Evolutionary conservation across 1,140 invertebrate species (phyloP), one percentile per base, ranked within the genome.

Genomic region (Mya arenaria): DNA sequence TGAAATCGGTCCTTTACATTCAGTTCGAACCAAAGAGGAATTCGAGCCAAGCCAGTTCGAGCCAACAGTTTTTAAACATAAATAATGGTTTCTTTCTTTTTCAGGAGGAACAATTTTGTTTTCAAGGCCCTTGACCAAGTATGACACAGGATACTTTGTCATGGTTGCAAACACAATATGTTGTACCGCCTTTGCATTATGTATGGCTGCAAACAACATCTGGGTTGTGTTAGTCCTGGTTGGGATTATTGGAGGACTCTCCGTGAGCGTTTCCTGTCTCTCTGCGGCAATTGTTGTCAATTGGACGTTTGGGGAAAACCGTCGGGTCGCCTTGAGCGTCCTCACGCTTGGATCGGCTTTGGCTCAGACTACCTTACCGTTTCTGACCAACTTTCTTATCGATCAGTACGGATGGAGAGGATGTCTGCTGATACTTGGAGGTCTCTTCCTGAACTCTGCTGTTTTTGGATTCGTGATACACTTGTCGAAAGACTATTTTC

Each of bases 81-180:
- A 6, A 41, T 15, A n/a, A n/a, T n/a, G n/a, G n/a, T n/a, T 17
- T 25, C 19, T 23, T 23, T 69, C 15, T 69, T 19, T 75, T 75
- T 32, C 36, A 75, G 73, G n/a, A 34, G 73, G 73, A n/a, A 60
- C 58, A 48, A 0, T 75, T 28, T 8, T 75, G 4, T 62, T 75
- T 37, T 15, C 58, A 19, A 41, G 17, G 36, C 13, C 52, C 2
- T 8, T 63, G 1, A 62, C 8, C 15, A 37, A 28, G 25, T 75
- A 60, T 63, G 60, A 75, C 73, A 48, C 28, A 10, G 58, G 73
- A 3, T 36, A 19, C 10, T 75, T 56, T 25, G 58, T 75, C n/a
- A 75, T 65, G 60, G 17, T 65, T 15, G 52, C 73, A 15, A 41
- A 56, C 0, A 3, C 36, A 1, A 8, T 65, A 25, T 37, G 23